Base-by-base conservation (phyloP, 2,888 invertebrate genomes). In the Anthophora plumipes region DNA sequence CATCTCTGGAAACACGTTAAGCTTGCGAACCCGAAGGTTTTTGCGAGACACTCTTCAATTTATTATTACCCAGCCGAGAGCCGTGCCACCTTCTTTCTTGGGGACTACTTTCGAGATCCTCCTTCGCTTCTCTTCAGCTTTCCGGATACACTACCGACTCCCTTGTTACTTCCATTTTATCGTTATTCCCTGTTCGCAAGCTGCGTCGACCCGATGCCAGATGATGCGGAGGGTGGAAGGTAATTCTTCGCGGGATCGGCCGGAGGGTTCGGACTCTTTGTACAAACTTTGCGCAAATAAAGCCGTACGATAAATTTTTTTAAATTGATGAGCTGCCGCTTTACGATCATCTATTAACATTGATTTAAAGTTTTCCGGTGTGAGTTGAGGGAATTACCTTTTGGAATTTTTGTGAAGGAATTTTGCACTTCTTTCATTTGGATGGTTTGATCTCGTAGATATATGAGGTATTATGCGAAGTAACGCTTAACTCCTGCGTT, bases 41-140 rank as follows among this genome's bases (percentile, higher is more conserved):
- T 83, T 83, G 83, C 77, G 78, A 82, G 83, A 72, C 83, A 41
- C 79, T 83, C 83, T 83, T 83, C 82, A 83, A 83, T 83, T 83
- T 83, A 83, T 83, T 83, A 83, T 83, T 83, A 83, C 83, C 76
- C 76, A 4, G 69, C 50, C 25, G 63, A 71, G 73, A 61, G 54
- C 72, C 55, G 48, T 64, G 22, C 50, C 72, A 60, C 55, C 64
- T 46, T 59, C 64, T 37, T 46, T 66, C 69, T 46, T 50, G 63
- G 54, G 41, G 66, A 66, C 80, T 31, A 39, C 50, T 46, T 50
- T 39, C 54, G 37, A 54, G 46, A 11, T 46, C 69, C 68, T 66
- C 22, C 60, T 63, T 43, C 22, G 57, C 60, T 71, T 20, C 55
- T 22, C 55, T 25, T 52, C 52, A 57, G 70, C 63, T 80, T 80